Evolutionary conservation across 2,113 vertebrate species (phyloP).

Genomic region (Pituophis catenifer): DNA sequence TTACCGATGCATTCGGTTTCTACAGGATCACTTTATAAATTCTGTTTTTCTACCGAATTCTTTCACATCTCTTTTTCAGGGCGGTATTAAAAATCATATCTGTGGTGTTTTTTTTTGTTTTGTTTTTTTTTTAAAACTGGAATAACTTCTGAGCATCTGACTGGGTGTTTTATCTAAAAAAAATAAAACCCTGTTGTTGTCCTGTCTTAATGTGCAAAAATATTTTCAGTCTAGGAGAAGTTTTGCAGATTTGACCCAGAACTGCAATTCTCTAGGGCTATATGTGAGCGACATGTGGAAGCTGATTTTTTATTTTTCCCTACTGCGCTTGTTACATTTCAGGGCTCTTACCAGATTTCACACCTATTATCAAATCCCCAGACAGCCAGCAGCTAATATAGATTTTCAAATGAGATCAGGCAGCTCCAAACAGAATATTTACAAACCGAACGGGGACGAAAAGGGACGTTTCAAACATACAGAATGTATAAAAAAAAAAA

Average conservation of each 20-base stretch:
- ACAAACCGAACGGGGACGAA: slow-evolving; percentile 12
- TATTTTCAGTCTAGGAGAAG: background rate
- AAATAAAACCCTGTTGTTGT: too few species aligned
- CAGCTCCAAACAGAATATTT: slow-evolving; percentile 41
- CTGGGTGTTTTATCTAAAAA: background rate
- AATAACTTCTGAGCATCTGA: background rate
- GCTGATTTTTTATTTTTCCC: background rate
- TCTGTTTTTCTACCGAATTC: too few species aligned
- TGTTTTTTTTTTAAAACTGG: too few species aligned
- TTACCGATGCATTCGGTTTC: too few species aligned
- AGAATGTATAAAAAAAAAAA: background rate
- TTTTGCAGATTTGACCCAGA: background rate
- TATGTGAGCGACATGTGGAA: background rate
- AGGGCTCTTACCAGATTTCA: background rate
- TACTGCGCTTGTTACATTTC: background rate
- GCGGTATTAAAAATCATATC: too few species aligned
- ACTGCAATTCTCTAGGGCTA: background rate
- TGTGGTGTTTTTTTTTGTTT: too few species aligned
- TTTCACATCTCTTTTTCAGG: too few species aligned
- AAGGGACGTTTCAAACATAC: background rate
- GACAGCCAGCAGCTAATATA: background rate
- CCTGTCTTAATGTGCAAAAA: background rate
- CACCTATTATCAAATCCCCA: background rate
- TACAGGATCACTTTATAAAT: too few species aligned
- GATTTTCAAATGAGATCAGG: background rate